These are phyloP conservation scores for Nothoprocta pentlandii DNA, from an alignment of 2,113 vertebrate genomes.

Conservation along the genomic window DNA sequence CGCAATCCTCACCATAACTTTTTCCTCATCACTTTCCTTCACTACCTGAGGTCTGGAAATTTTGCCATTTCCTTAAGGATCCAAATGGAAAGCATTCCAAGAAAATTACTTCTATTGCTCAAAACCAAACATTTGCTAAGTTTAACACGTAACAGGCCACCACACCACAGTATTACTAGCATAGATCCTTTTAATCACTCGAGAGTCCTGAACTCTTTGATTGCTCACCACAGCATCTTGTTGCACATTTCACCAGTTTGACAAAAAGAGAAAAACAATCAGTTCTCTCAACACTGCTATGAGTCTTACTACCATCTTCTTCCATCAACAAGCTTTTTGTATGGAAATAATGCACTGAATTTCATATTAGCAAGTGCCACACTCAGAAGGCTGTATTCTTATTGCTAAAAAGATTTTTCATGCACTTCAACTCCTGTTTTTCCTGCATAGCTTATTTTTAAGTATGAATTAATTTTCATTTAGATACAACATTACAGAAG, in stretches of 20 bases:
- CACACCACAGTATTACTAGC: too few relatives aligned
- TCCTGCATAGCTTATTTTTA: not conserved
- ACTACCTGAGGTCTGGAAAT: too few relatives aligned
- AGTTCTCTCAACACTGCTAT: not conserved
- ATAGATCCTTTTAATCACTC: not conserved
- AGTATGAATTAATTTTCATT: not conserved
- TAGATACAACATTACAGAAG: not conserved
- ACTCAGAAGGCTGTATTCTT: not conserved
- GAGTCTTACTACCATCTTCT: not conserved
- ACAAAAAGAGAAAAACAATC: not conserved
- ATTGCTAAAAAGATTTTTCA: not conserved
- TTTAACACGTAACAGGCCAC: too few relatives aligned
- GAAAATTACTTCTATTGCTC: too few relatives aligned
- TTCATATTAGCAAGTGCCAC: not conserved
- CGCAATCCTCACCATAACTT: too few relatives aligned
- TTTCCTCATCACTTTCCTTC: too few relatives aligned
- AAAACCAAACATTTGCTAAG: too few relatives aligned
- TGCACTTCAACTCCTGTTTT: not conserved
- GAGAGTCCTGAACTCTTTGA: not conserved
- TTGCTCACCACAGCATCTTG: not conserved
- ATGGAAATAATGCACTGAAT: not conserved
- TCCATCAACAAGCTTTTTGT: not conserved
- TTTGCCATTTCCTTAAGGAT: too few relatives aligned
- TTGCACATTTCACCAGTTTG: not conserved
- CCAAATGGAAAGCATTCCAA: too few relatives aligned